These are phyloP conservation scores for Rosalia funebris DNA, from an alignment of 2,888 invertebrate species.

Conservation along the genomic window DNA sequence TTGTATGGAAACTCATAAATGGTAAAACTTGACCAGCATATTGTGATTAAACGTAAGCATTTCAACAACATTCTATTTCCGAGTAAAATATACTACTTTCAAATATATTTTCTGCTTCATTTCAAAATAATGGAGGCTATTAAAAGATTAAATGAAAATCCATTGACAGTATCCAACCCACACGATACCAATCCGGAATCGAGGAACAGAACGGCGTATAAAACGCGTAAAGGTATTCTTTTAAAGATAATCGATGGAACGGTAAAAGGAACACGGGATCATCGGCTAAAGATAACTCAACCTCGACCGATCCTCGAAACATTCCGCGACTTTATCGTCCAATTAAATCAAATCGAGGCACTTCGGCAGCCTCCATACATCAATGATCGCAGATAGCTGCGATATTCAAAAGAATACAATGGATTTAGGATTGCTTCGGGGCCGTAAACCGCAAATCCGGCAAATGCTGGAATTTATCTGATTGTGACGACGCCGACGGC, in stretches of 20 bases:
- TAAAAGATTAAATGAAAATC: too few species aligned
- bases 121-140: too few species aligned
- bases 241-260: conserved; percentile 20
- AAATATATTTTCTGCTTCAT: too few species aligned
- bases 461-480: conserved; percentile 52
- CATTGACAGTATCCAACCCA: neutral
- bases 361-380: conserved; percentile 58
- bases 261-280: conserved; percentile 30
- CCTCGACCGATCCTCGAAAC: conserved; percentile 36
- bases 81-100: too few species aligned
- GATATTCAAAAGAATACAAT: conserved; percentile 55
- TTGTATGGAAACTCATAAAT: too few species aligned
- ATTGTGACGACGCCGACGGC: conserved; percentile 44
- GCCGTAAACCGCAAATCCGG: conserved; percentile 53
- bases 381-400: conserved; percentile 54
- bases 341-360: conserved; percentile 61
- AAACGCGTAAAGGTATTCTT: conserved; percentile 3
- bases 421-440: conserved; percentile 47
- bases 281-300: conserved; percentile 30
- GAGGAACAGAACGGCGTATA: conserved; percentile 3
- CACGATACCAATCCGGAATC: neutral
- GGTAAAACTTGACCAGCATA: too few species aligned
- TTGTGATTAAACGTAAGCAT: too few species aligned
- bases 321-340: conserved; percentile 57
- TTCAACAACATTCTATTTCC: too few species aligned